Evolutionary conservation across 92 coral and sea anemone genomes (phyloP).

Genomic region (Actinernus sp.): DNA sequence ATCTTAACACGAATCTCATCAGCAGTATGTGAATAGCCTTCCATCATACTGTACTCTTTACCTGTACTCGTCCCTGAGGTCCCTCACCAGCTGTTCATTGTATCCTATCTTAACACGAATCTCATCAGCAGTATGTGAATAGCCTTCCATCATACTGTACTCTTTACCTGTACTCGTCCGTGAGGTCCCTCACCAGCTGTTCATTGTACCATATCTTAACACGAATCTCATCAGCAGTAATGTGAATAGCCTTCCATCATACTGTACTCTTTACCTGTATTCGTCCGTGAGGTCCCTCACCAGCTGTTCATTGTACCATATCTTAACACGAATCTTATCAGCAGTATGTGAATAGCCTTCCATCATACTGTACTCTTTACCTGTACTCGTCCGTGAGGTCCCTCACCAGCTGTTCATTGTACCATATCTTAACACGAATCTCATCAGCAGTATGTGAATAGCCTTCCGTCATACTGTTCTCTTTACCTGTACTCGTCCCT

Average conservation of each 20-base stretch:
- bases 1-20: constrained; percentile 70
- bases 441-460: constrained; percentile 82
- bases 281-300: not conserved
- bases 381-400: constrained; percentile 58
- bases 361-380: constrained; percentile 19
- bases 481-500: constrained; percentile 70
- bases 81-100: not conserved
- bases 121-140: not conserved
- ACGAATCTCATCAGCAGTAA: constrained; percentile 72
- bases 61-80: not conserved
- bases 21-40: constrained; percentile 81
- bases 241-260: constrained; percentile 87
- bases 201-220: constrained; percentile 56
- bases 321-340: not conserved
- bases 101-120: not conserved
- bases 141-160: not conserved
- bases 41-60: constrained; percentile 71
- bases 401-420: constrained; percentile 53
- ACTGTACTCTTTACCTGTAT: constrained; percentile 48
- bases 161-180: constrained; percentile 66
- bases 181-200: constrained; percentile 46
- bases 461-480: constrained; percentile 77
- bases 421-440: constrained; percentile 51
- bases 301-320: not conserved
- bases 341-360: not conserved